These are phyloP conservation scores for Spodoptera picta DNA, from an alignment of 2,888 invertebrate species.

Conservation along the genomic window DNA sequence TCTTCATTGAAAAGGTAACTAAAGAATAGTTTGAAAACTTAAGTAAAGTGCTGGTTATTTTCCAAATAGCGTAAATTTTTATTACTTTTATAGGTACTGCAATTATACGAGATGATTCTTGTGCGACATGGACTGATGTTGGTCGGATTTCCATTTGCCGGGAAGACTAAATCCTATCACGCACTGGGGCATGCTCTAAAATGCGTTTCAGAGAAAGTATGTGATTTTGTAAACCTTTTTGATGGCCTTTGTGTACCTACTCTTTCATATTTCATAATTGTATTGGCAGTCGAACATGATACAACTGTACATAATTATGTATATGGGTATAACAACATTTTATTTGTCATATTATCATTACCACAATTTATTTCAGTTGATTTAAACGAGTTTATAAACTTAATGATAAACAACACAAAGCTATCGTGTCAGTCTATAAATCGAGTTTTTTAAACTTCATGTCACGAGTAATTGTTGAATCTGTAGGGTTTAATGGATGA, in stretches of 20 bases:
- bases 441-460: background rate
- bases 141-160: slow-evolving; percentile 97
- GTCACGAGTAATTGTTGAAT: background rate
- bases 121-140: slow-evolving; percentile 98
- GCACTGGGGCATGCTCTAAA: slow-evolving; percentile 94
- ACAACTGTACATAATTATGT: too few species aligned
- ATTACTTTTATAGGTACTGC: slow-evolving; percentile 75
- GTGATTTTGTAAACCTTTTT: slow-evolving; percentile 4
- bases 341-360: too few species aligned
- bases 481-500: slow-evolving; percentile 92
- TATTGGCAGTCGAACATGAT: too few species aligned
- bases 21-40: too few species aligned
- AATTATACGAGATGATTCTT: slow-evolving; percentile 98
- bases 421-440: too few species aligned
- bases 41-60: background rate
- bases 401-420: too few species aligned
- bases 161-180: slow-evolving; percentile 95
- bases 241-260: background rate
- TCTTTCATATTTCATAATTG: too few species aligned
- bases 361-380: too few species aligned
- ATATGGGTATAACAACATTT: too few species aligned
- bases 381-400: too few species aligned
- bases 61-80: too few species aligned
- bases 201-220: slow-evolving; percentile 92
- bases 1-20: slow-evolving; percentile 93